Base-by-base conservation (phyloP, 2,888 invertebrate genomes). In the Catonia carolina region DNA sequence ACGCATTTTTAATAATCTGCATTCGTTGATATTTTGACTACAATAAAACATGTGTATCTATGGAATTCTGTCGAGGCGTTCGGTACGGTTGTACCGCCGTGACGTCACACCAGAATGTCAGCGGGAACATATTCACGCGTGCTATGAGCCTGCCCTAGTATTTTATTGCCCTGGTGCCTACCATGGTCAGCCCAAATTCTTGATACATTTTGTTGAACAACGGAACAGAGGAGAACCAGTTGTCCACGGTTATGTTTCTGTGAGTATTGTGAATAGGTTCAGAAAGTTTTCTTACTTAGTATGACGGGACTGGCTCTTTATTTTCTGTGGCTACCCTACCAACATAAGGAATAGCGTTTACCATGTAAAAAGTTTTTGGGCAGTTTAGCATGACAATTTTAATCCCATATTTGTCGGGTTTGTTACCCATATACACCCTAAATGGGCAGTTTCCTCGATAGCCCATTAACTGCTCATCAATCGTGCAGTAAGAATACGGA, bases 161-260 rank as follows among this genome's bases (percentile, higher is more conserved):
- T 27, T 27, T 27, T 27, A 6, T 27, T 27, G 4, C 5, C 14
- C 63, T 23, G n/a, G 62, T 62, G 14, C 63, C 62, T 33, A 59
- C 59, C 53, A 61, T 42, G 15, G 58, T 62, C 10, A 62, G 56
- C 35, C 60, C 60, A 27, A 63, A 53, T 39, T 61, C 57, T 36
- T 58, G 36, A 36, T 62, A 36, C 53, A 64, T 60, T 33, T 48
- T 55, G 50, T 62, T 60, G 8, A 53, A 60, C 8, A 67, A 51
- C n/a, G 62, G 55, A 15, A 63, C 36, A 62, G 61, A 12, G 27
- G 27, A 27, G 8, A 27, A 27, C 27, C 27, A 27, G 8, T 27
- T 27, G 27, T 27, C 27, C 27, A 39, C 36, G 2, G 64, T 64
- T 10, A 63, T 22, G 53, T 64, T 63, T 18, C 60, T 39, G 7